Evolutionary conservation across 2,888 invertebrate genomes (phyloP).

Genomic region (Hydrotaea diabolus): DNA sequence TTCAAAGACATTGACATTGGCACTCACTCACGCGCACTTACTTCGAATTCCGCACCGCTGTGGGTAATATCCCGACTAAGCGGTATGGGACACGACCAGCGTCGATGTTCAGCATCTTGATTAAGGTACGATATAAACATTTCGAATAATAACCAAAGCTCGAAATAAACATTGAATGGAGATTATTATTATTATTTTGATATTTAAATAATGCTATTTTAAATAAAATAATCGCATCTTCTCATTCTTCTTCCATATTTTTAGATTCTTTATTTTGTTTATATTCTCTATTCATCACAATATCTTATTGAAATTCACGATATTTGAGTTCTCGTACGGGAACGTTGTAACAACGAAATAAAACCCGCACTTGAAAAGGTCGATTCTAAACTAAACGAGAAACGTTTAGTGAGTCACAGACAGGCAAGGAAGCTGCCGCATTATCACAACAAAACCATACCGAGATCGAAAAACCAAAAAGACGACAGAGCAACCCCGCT

Average conservation of each 20-base stretch:
- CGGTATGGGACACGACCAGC: constrained; percentile 64
- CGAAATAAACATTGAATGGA: background rate
- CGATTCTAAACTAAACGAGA: constrained; percentile 53
- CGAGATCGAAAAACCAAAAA: background rate
- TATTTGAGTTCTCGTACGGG: background rate
- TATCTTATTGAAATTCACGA: too few relatives aligned
- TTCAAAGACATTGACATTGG: too few relatives aligned
- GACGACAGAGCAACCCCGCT: background rate
- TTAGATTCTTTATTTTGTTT: too few relatives aligned
- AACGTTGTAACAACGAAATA: background rate
- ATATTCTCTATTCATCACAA: background rate
- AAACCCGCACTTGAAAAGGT: constrained; percentile 42
- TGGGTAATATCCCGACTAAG: constrained; percentile 50
- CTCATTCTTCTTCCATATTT: background rate
- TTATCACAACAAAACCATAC: background rate
- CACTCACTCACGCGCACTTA: constrained; percentile 42
- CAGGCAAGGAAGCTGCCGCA: background rate
- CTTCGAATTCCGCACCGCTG: constrained; percentile 60
- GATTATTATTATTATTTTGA: too few relatives aligned
- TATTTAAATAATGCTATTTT: too few relatives aligned
- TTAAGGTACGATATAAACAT: constrained; percentile 64
- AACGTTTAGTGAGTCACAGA: constrained; percentile 11
- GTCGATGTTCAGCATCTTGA: constrained; percentile 52
- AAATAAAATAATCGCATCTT: background rate
- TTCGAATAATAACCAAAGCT: background rate